Evolutionary conservation across 2,113 vertebrate species (phyloP).

Genomic region (Cebidichthys violaceus): DNA sequence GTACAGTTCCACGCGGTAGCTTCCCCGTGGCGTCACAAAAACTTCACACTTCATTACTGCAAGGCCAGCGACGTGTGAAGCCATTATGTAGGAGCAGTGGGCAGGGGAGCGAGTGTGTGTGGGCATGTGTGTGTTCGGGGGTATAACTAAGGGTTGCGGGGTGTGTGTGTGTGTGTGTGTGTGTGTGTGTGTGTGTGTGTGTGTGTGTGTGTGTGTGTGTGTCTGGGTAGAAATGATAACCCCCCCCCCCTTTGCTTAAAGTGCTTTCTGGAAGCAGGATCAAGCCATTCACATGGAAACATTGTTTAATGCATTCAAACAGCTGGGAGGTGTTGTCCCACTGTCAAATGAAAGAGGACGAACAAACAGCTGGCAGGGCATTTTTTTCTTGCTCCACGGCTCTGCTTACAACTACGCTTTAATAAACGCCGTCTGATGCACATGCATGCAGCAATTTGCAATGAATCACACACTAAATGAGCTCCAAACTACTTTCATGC

Average conservation of each 20-base stretch:
- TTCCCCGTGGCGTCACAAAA: conserved; percentile 64
- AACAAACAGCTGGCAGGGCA: conserved; percentile 72
- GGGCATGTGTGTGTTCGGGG: not conserved
- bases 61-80: conserved; percentile 69
- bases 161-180: not conserved
- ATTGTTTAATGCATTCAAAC: conserved; percentile 71
- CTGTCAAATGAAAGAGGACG: conserved; percentile 69
- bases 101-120: conserved; percentile 10
- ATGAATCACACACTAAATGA: conserved; percentile 49
- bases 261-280: conserved; percentile 58
- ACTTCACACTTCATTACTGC: conserved; percentile 80
- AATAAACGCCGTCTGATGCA: conserved; percentile 49
- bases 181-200: not conserved
- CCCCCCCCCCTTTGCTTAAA: conserved; percentile 39
- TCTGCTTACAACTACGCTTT: conserved; percentile 59
- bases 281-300: conserved; percentile 66
- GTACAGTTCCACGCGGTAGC: conserved; percentile 56
- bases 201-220: not conserved
- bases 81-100: conserved; percentile 64
- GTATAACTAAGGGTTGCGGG: not conserved
- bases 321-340: conserved; percentile 74
- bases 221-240: conserved; percentile 51
- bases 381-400: conserved; percentile 54
- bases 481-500: conserved; percentile 51
- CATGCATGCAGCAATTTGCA: conserved; percentile 52